These are phyloP conservation scores for Patella ulyssiponensis DNA, from an alignment of 2,888 invertebrate species.

Conservation along the genomic window DNA sequence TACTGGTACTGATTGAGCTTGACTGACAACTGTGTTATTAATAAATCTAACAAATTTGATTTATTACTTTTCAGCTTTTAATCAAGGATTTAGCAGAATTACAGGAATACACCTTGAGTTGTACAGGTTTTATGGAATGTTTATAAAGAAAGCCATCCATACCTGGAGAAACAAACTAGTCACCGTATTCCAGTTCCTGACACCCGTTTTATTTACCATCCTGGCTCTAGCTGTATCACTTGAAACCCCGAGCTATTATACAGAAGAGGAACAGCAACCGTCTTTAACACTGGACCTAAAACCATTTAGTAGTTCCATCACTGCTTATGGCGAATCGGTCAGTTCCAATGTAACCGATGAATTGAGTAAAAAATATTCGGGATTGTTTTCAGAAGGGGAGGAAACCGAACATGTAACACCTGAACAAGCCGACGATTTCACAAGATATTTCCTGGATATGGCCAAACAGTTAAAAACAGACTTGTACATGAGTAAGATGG, in stretches of 20 bases:
- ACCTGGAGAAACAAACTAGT: slow-evolving; percentile 80
- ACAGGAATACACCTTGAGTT: slow-evolving; percentile 71
- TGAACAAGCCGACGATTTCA: neutral
- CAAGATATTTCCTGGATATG: slow-evolving; percentile 41
- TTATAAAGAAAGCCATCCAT: slow-evolving; percentile 79
- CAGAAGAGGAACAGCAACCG: slow-evolving; percentile 74
- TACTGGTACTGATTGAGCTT: too few species aligned
- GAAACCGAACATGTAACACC: neutral
- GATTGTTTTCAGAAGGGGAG: neutral
- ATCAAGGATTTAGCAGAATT: slow-evolving; percentile 50
- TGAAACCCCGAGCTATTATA: slow-evolving; percentile 49
- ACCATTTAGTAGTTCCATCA: slow-evolving; percentile 38
- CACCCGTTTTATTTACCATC: slow-evolving; percentile 80
- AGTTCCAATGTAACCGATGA: slow-evolving; percentile 16
- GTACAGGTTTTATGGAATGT: slow-evolving; percentile 79
- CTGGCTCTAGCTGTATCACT: slow-evolving; percentile 78
- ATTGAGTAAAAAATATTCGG: neutral
- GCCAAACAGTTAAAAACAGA: slow-evolving; percentile 59
- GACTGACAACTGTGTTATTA: too few species aligned
- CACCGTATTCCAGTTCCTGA: slow-evolving; percentile 74
- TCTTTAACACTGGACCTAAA: slow-evolving; percentile 76
- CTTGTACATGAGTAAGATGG: slow-evolving; percentile 66
- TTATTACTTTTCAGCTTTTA: slow-evolving; percentile 48
- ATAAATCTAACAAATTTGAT: neutral
- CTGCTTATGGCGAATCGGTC: slow-evolving; percentile 37